Evolutionary conservation across 2,888 invertebrate genomes (phyloP).

Genomic region (Lysandra bellargus): DNA sequence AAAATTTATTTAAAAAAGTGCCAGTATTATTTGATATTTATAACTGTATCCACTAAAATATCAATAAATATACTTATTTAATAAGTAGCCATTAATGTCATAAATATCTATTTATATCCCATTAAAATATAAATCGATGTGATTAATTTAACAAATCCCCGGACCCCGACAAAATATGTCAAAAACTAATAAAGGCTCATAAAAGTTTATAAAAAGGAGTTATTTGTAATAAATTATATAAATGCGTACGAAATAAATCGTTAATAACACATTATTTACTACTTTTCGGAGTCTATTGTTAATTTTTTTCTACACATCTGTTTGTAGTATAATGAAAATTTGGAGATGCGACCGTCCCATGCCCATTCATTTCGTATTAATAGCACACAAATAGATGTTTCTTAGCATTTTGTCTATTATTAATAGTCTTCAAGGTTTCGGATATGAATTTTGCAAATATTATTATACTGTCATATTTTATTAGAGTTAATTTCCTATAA

Average conservation of each 20-base stretch:
- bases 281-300: conserved; percentile 65
- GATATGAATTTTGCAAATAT: background rate
- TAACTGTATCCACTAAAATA: background rate
- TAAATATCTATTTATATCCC: background rate
- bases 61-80: background rate
- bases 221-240: conserved; percentile 78
- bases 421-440: background rate
- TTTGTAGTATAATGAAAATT: conserved; percentile 50
- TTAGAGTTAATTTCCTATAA: too few relatives aligned
- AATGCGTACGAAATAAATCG: conserved; percentile 78
- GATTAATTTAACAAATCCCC: conserved; percentile 70
- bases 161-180: conserved; percentile 65
- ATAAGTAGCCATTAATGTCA: conserved; percentile 10
- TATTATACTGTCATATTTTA: too few relatives aligned
- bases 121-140: conserved; percentile 32
- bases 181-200: conserved; percentile 50
- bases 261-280: conserved; percentile 68
- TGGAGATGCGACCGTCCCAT: conserved; percentile 47
- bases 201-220: conserved; percentile 54
- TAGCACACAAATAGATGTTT: background rate
- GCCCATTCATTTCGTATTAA: conserved; percentile 5
- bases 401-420: background rate
- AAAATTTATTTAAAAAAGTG: too few relatives aligned
- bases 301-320: conserved; percentile 68
- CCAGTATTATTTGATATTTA: too few relatives aligned